Base-by-base conservation (phyloP, 2,888 invertebrate genomes). In the Caenorhabditis sp. region DNA sequence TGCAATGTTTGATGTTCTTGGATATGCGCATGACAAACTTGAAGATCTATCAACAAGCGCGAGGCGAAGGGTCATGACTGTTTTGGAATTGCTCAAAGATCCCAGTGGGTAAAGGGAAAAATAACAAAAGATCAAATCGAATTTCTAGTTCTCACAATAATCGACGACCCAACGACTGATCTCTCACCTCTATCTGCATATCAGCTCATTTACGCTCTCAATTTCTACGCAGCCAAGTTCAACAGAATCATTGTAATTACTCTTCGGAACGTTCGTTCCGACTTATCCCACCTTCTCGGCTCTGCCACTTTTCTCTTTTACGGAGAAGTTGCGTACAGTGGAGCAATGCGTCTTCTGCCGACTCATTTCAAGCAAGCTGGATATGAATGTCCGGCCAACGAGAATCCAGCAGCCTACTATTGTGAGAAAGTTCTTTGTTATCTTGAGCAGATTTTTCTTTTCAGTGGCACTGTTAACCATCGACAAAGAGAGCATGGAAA, bases 391-490 rank as follows among this genome's bases (percentile, higher is more conserved):
- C 98, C 98, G 0, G 96, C 97, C 92, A 94, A 97, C 64, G 98
- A 98, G 92, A 98, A 98, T 93, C 98, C 98, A 0, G 94, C 98
- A n/a, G 97, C 97, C 96, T 98, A 97, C 93, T 98, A 97, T 92
- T 94, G 96, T 96, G 93, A 95, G 96, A 38, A 4, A 31, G 4
- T 31, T 31, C 7, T 31, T 6, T 31, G 12, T 38, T 10, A 10
- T 38, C 38, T 12, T 38, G 8, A 35, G 4, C 38, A 2, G 12
- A 22, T 28, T 49, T 22, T 38, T 31, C 24, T 49, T 66, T 93
- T 61, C 92, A 95, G 95, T 96, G 70, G 95, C 95, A 87, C 92
- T 96, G 61, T 95, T 95, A 2, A 95, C 95, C 0, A 95, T 95
- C 7, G 95, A 95, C 92, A 94, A 95, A 16, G 94, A 95, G 63